Evolutionary conservation across 2,113 vertebrate species (phyloP), one percentile per base, ranked within the genome.

Genomic region (Pseudorasbora parva): DNA sequence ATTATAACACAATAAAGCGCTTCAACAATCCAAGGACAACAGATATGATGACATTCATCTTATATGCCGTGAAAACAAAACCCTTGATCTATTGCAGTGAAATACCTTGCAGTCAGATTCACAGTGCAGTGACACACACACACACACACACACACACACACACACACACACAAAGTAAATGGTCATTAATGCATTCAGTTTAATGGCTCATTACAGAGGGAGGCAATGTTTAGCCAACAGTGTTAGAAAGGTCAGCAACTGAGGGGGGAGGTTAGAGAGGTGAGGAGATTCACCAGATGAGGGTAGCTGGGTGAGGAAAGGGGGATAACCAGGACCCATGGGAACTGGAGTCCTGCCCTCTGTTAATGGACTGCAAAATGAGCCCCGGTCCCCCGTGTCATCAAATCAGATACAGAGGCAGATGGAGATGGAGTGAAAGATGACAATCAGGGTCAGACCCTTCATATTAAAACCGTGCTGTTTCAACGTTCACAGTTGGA

Each of bases 351-450:
- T 88, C 83, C 71, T 83, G 80, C 85, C 87, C 87, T 85, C 77
- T 76, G 71, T 86, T 88, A 88, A 87, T 88, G 87, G 87, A 88
- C 85, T 88, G 87, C 87, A 87, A 88, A 87, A 88, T 88, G 87
- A 87, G 85, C 87, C 84, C 57, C 56, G 72, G 51, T 87, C 85
- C 87, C 87, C 85, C 69, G 85, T 88, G 87, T 84, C 85, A 81
- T 85, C 85, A 85, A 79, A 83, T 87, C 77, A 86, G 83, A 85
- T 81, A 82, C 82, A 75, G 79, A 87, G 77, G 80, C 87, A 88
- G 87, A 88, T 88, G 85, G 85, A 86, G 85, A 87, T 43, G 27
- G 77, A 85, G 76, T 68, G 85, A 76, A 74, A 86, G 82, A 79
- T 88, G 82, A 85, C 85, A 82, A 85, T 88, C 81, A 82, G 82